These are phyloP conservation scores for Nothobranchius kuhntae DNA, from an alignment of 2,113 vertebrate species.

Conservation along the genomic window DNA sequence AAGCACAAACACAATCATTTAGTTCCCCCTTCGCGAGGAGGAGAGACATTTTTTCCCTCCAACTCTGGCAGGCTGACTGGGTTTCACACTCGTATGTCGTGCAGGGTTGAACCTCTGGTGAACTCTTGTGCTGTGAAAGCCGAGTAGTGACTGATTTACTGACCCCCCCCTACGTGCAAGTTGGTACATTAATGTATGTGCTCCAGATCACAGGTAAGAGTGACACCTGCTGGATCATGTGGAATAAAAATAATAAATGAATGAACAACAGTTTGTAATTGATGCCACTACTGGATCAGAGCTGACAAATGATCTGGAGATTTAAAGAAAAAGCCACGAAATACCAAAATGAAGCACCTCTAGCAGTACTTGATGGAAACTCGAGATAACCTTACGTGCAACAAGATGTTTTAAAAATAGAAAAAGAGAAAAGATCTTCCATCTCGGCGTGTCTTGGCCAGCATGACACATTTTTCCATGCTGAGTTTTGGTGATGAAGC, in stretches of 20 bases:
- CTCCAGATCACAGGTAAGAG: constrained; percentile 43
- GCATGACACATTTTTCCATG: constrained; percentile 4
- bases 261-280: not conserved
- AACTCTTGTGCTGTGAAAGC: constrained; percentile 50
- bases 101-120: constrained; percentile 58
- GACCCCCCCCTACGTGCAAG: constrained; percentile 24
- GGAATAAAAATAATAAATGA: constrained; percentile 3
- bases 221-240: constrained; percentile 69
- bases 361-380: not conserved
- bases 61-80: constrained; percentile 53
- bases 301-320: not conserved
- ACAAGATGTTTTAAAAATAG: constrained; percentile 29
- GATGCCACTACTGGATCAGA: not conserved
- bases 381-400: constrained; percentile 1
- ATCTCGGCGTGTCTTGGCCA: constrained; percentile 11
- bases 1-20: constrained; percentile 14
- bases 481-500: constrained; percentile 25
- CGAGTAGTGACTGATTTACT: constrained; percentile 50
- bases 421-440: constrained; percentile 9
- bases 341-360: not conserved
- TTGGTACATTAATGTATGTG: not conserved
- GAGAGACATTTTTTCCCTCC: constrained; percentile 47
- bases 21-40: constrained; percentile 1
- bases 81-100: constrained; percentile 63
- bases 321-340: too few species aligned